Base-by-base conservation (phyloP, 2,797 vertebrate genomes). In the Hoplostethus mediterraneus region DNA sequence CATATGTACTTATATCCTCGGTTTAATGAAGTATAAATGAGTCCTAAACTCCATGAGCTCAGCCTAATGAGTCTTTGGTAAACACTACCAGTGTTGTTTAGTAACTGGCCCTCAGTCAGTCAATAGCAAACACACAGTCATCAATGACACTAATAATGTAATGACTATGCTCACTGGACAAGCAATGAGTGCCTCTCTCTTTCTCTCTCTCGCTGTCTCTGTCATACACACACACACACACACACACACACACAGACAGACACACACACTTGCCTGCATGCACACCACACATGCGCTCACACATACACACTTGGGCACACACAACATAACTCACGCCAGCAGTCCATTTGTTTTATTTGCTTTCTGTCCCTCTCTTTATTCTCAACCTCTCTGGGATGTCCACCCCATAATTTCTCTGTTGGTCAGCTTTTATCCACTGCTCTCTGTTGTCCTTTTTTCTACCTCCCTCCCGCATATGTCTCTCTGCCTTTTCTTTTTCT, bases 161-260 rank as follows among this genome's bases (percentile, higher is more conserved):
- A 89, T 83, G 73, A 80, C 75, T 80, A 71, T 89, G 65, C 81
- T 89, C 79, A 75, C 48, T 80, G 77, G 78, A 86, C 56, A 63
- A 79, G 53, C 79, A 77, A 55, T 67, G 62, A 81, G 69, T 80
- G 73, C 64, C 73, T 38, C 53, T 75, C 81, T 52, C 58, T 76
- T 52, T 63, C 44, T 30, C 64, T 63, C 64, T 71, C 66, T 53
- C 55, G 25, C 6, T 55, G 52, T 16, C 14, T 48, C 55, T n/a
- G 17, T 28, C 71, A 54, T 56, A 65, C 49, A 59, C 59, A 42
- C 57, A 60, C 57, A 53, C 42, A 40, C 56, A 58, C 42, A 12
- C 48, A 45, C 49, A 61, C 17, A 53, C 48, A 60, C 16, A 4
- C 38, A 62, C n/a, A 57, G 40, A 55, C 42, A 36, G 51, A 68